Conservation (phyloP, 2,888 invertebrate species). For the Polylopha cassiicola region DNA sequence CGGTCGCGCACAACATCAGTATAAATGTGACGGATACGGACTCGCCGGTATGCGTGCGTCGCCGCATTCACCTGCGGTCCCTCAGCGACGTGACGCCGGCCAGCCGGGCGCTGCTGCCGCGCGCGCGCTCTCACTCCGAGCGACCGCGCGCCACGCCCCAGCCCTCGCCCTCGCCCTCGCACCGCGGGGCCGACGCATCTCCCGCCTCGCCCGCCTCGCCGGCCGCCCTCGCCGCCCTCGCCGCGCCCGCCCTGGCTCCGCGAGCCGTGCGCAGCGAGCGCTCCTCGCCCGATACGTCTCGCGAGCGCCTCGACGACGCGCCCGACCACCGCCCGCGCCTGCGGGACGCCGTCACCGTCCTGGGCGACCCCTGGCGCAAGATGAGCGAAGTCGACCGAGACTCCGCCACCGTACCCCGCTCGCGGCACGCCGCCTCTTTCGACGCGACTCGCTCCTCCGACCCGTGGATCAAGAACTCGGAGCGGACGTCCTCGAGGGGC, state of each 20-base stretch:
- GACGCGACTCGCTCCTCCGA: slow-evolving; percentile 33
- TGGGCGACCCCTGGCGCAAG: slow-evolving; percentile 55
- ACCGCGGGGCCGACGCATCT: slow-evolving; percentile 41
- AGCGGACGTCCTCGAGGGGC: slow-evolving; percentile 27
- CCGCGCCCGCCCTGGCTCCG: slow-evolving; percentile 27
- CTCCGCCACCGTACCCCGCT: slow-evolving; percentile 16
- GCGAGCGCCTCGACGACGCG: slow-evolving; percentile 43
- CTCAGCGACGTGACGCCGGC: slow-evolving; percentile 68
- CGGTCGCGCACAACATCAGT: slow-evolving; percentile 52
- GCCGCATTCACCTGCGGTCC: slow-evolving; percentile 67
- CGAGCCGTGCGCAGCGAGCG: slow-evolving; percentile 47
- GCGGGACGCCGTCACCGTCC: slow-evolving; percentile 32
- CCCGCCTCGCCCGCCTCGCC: slow-evolving; percentile 38
- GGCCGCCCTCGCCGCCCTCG: slow-evolving; percentile 27
- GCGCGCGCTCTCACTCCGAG: slow-evolving; percentile 64
- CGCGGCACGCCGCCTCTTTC: slow-evolving; percentile 28
- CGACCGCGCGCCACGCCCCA: slow-evolving; percentile 50
- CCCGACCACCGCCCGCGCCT: slow-evolving; percentile 37
- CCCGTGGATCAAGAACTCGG: slow-evolving; percentile 38
- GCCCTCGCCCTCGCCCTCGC: slow-evolving; percentile 37
- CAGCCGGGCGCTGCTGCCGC: slow-evolving; percentile 51
- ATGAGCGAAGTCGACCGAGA: slow-evolving; percentile 51
- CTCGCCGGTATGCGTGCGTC: slow-evolving; percentile 57
- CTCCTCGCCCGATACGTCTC: slow-evolving; percentile 53
- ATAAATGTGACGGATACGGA: slow-evolving; percentile 68